Evolutionary conservation across 2,797 vertebrate species (phyloP).

Genomic region (Pseudomugil tenellus): DNA sequence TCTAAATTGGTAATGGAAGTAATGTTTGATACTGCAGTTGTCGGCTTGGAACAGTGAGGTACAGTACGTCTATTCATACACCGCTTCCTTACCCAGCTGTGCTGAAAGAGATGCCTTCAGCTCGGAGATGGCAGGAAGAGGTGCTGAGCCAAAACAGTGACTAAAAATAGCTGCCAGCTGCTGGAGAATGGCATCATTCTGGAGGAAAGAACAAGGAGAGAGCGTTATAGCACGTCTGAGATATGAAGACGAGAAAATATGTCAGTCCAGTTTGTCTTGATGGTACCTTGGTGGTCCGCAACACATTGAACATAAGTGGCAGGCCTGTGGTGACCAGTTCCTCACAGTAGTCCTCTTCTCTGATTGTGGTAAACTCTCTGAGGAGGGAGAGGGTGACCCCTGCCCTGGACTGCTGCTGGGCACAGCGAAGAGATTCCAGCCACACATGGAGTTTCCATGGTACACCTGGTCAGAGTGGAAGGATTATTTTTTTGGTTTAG

Average conservation of each 20-base stretch:
- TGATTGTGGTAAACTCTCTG: constrained; percentile 90
- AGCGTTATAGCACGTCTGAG: neutral
- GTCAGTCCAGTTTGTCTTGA: neutral
- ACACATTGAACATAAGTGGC: constrained; percentile 91
- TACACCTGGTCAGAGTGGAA: constrained; percentile 81
- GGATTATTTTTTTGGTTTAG: neutral
- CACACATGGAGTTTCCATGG: constrained; percentile 96
- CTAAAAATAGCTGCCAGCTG: constrained; percentile 91
- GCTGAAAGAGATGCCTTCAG: constrained; percentile 89
- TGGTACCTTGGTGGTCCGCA: constrained; percentile 90
- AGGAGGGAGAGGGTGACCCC: constrained; percentile 90
- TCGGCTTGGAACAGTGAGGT: neutral
- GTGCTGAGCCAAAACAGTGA: constrained; percentile 92
- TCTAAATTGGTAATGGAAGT: neutral
- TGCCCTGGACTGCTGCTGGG: constrained; percentile 90
- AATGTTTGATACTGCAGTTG: neutral
- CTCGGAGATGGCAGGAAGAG: constrained; percentile 88
- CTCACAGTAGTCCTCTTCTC: constrained; percentile 93
- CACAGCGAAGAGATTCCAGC: constrained; percentile 92
- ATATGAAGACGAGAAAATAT: neutral
- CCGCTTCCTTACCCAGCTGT: constrained; percentile 78
- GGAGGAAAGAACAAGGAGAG: constrained; percentile 30
- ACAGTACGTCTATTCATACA: neutral
- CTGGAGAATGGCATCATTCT: constrained; percentile 92
- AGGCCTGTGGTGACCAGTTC: constrained; percentile 90